Base-by-base conservation (phyloP, 2,888 invertebrate species). In the Autographa gamma region DNA sequence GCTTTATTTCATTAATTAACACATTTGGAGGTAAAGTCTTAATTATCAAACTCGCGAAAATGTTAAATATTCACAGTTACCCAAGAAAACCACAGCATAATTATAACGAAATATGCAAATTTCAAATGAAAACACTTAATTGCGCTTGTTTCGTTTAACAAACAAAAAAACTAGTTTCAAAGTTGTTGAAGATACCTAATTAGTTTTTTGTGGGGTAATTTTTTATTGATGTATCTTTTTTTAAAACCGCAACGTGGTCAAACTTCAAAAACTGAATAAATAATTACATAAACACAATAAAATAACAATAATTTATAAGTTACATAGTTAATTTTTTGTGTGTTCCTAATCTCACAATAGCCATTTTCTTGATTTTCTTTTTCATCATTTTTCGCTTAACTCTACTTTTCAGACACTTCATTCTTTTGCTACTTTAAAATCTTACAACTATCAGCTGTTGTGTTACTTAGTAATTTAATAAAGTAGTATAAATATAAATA, bases 21-120 rank as follows among this genome's bases (percentile, higher is more conserved):
- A 59, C 59, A 74, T 56, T 66, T 34, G 19, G 4, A 31, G 18
- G 2, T 58, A 48, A 58, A 38, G 54, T 60, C 16, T 59, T 14
- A 52, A 71, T 70, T 67, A 64, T 19, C 48, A 72, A 71, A 70
- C 60, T 58, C 31, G 18, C 9, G 41, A 63, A 60, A 62, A 66
- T 58, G 25, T 63, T 59, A 18, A 69, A 64, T 61, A 67, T 69
- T 59, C 64, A 41, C 60, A 43, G 63, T 78, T 71, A 66, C 76
- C 54, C 75, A 72, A 73, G 52, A 69, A 77, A 80, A 76, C 68
- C 43, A 6, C 25, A 43, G 63, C 54, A 62, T 66, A 70, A 75
- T 76, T 71, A 65, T 60, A 69, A 66, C 69, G 68, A 73, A 76
- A 76, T 71, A 78, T 71, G 67, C 63, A 70, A 78, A 80, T 63